Percentiles rank a stretch among this genome's conserved stretches.
These are phyloP conservation scores for Eupithecia insigniata DNA, from an alignment of 2,888 invertebrate species.

Conservation along the genomic window DNA sequence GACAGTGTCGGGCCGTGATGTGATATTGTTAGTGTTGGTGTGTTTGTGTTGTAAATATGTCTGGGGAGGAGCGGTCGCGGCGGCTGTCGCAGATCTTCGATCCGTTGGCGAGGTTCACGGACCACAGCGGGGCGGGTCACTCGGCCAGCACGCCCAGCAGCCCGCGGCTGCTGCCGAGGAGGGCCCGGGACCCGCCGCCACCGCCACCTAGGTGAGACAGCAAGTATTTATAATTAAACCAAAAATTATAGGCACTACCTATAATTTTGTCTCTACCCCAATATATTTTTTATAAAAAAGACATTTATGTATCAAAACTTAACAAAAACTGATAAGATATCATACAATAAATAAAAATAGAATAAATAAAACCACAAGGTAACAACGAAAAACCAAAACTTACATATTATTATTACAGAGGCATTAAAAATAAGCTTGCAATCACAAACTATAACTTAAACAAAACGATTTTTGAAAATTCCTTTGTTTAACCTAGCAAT, in stretches of 20 bases:
- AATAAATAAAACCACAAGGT: too few species aligned
- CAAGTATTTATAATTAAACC: not conserved
- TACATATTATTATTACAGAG: too few species aligned
- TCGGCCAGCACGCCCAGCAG: conserved; percentile 88
- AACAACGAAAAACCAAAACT: too few species aligned
- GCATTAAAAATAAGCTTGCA: too few species aligned
- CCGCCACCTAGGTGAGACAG: conserved; percentile 77
- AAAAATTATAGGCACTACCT: not conserved
- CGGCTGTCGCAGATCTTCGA: conserved; percentile 93
- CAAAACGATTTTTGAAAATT: too few species aligned
- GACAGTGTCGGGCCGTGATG: conserved; percentile 73
- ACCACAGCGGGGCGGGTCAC: conserved; percentile 84
- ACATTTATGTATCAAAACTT: too few species aligned
- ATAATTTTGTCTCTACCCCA: too few species aligned
- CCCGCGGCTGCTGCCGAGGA: conserved; percentile 87
- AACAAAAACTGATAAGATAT: too few species aligned
- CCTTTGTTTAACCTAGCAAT: too few species aligned
- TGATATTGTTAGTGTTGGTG: conserved; percentile 67
- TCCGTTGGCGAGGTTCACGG: conserved; percentile 89
- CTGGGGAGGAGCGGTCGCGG: conserved; percentile 86
- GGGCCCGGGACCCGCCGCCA: conserved; percentile 78
- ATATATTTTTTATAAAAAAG: too few species aligned
- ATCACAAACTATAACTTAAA: too few species aligned
- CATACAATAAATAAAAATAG: too few species aligned
- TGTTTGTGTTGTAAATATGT: conserved; percentile 80